These are phyloP conservation scores for Latrodectus geometricus DNA, from an alignment of 1,140 invertebrate species.

Conservation along the genomic window DNA sequence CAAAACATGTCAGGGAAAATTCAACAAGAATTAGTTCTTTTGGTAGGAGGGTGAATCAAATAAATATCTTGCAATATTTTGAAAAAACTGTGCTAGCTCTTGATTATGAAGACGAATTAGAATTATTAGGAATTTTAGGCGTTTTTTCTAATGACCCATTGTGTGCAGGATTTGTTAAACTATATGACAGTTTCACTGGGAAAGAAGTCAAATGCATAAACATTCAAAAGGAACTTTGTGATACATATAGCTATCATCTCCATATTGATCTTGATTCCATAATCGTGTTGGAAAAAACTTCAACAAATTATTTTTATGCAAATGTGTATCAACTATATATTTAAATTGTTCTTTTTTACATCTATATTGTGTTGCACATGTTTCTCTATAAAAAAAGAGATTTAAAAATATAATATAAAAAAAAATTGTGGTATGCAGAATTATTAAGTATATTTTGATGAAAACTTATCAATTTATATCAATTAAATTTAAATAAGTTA, in stretches of 20 bases:
- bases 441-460: too few species aligned
- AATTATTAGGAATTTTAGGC: constrained; percentile 26
- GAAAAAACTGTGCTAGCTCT: background rate
- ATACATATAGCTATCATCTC: constrained; percentile 13
- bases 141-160: background rate
- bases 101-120: constrained; percentile 36
- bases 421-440: too few species aligned
- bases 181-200: constrained; percentile 19
- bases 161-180: constrained; percentile 2
- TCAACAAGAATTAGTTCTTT: background rate
- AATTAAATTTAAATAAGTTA: too few species aligned
- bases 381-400: too few species aligned
- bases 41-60: constrained; percentile 7
- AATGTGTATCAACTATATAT: constrained; percentile 1
- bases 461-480: too few species aligned
- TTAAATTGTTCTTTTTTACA: too few species aligned
- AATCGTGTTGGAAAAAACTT: constrained; percentile 21
- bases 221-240: background rate
- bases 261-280: constrained; percentile 24
- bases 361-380: too few species aligned
- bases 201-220: constrained; percentile 21
- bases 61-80: background rate
- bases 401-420: too few species aligned
- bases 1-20: background rate
- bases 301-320: constrained; percentile 4